Base-by-base conservation (phyloP, 2,888 invertebrate species). In the Troglohyphantes excavatus region DNA sequence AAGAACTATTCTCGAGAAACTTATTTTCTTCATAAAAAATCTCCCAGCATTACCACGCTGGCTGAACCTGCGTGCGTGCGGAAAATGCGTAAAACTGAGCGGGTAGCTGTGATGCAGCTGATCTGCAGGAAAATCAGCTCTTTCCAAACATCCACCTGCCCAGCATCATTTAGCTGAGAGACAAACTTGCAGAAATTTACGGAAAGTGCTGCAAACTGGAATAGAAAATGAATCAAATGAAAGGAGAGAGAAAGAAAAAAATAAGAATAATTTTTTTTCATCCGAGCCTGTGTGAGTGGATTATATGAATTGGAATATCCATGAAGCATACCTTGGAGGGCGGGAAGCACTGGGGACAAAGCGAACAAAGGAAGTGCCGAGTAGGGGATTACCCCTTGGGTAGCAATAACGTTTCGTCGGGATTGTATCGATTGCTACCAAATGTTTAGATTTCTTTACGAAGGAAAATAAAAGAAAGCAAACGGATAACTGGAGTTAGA, bases 371-470 rank as follows among this genome's bases (percentile, higher is more conserved):
- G 70, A 33, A 61, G 59, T 43, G n/a, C 61, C 26, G 76, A 70
- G 75, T 59, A 19, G 85, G 61, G 85, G 85, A 86, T 86, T 86
- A 86, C 85, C 76, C 85, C 85, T 78, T 26, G 13, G 85, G 68
- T 65, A 61, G 76, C 85, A 86, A 86, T 86, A 86, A 86, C 85
- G 70, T 59, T 72, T 39, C 53, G 75, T 75, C 46, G 84, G 73
- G 73, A 73, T 67, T 65, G 68, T 61, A 86, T 86, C 85, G 85
- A 86, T 78, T 78, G 53, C 33, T 13, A 43, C 76, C 68, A 53
- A 76, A 85, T 78, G 85, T 78, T 78, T 86, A 86, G 85, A 86
- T 86, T 86, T 78, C 76, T 68, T 86, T 85, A 78, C 78, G 29
- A 70, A 78, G 67, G 43, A 43, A 76, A 68, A 78, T 33, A 70